Conservation (phyloP, 2,888 invertebrate genomes). For the Meghimatium bilineatum region DNA sequence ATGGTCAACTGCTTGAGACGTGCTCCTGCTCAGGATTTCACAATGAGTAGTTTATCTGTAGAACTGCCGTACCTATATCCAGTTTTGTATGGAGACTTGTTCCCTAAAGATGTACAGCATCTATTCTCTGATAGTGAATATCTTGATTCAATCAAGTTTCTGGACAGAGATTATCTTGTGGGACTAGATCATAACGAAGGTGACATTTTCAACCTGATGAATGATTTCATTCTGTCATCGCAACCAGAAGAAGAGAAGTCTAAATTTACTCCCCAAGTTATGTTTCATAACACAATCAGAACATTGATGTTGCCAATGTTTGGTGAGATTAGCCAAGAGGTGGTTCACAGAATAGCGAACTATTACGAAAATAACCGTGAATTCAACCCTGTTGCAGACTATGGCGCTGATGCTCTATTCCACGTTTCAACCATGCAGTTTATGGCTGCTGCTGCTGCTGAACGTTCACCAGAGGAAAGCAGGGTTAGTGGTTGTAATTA, state of each 20-base stretch:
- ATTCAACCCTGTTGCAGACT: slow-evolving; percentile 4
- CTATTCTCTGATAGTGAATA: slow-evolving; percentile 39
- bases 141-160: slow-evolving; percentile 44
- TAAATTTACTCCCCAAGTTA: background rate
- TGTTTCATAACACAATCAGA: background rate
- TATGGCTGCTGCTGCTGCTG: slow-evolving; percentile 5
- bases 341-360: background rate
- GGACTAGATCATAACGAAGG: slow-evolving; percentile 46
- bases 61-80: slow-evolving; percentile 14
- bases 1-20: slow-evolving; percentile 25
- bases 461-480: slow-evolving; percentile 25
- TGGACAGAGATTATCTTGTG: slow-evolving; percentile 33
- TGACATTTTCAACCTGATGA: background rate
- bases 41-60: background rate
- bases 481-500: background rate
- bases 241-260: slow-evolving; percentile 4
- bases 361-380: slow-evolving; percentile 31
- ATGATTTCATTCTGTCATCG: background rate
- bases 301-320: background rate
- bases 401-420: slow-evolving; percentile 28
- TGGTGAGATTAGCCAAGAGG: slow-evolving; percentile 31
- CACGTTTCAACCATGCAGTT: slow-evolving; percentile 1
- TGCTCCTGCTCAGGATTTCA: slow-evolving; percentile 11
- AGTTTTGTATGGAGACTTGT: slow-evolving; percentile 38
- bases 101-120: slow-evolving; percentile 19